A percentile compares a stretch with the other conserved stretches of the same genome.
These are phyloP conservation scores for Ia io DNA, from an alignment of 2,113 vertebrate genomes.

Conservation along the genomic window DNA sequence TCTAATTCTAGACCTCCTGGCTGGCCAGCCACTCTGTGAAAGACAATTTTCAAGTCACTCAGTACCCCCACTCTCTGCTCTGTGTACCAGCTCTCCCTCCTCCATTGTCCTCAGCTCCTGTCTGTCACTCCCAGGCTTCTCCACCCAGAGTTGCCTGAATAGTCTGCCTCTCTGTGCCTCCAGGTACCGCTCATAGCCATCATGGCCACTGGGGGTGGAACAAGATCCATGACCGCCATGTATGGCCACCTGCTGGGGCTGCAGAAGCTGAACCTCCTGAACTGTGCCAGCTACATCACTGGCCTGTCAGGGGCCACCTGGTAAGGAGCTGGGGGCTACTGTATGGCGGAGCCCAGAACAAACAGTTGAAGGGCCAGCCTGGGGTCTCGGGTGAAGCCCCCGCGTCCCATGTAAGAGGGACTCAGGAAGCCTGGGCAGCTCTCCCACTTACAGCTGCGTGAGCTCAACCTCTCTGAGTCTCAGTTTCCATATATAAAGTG, in stretches of 20 bases:
- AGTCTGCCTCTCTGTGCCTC: conserved; percentile 26
- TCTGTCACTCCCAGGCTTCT: background rate
- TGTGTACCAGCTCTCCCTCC: background rate
- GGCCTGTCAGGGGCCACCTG: conserved; percentile 93
- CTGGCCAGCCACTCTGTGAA: background rate
- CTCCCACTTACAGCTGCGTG: background rate
- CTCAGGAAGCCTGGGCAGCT: background rate
- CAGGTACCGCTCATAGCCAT: conserved; percentile 90
- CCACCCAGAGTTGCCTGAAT: background rate
- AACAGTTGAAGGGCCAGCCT: background rate
- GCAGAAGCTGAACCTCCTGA: conserved; percentile 87
- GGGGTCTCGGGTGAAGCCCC: background rate
- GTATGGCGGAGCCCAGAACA: background rate
- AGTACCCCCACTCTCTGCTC: background rate
- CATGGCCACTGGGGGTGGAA: conserved; percentile 89
- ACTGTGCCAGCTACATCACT: conserved; percentile 87
- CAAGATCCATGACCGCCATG: conserved; percentile 86
- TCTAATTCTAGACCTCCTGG: background rate
- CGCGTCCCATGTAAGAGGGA: accelerated
- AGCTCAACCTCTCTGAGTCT: background rate
- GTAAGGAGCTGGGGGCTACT: conserved; percentile 77
- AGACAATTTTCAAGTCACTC: background rate
- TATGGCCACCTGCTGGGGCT: conserved; percentile 88
- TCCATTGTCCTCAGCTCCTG: background rate
- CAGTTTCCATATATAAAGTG: background rate